Evolutionary conservation across 2,888 invertebrate genomes (phyloP).

Genomic region (Vanessa cardui): DNA sequence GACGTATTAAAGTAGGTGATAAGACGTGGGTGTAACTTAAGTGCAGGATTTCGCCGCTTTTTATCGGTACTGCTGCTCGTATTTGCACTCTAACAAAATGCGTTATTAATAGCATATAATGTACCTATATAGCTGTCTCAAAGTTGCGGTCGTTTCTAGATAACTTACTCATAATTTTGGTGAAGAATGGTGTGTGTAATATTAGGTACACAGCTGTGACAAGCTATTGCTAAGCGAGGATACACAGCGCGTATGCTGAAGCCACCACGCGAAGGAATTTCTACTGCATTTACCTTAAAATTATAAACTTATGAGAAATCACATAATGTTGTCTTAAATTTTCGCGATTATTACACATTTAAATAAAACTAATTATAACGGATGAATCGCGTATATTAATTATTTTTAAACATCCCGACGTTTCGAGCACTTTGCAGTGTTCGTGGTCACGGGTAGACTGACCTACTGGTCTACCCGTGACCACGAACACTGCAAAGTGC

Average conservation of each 20-base stretch:
- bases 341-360: no score
- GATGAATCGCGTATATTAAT: no score
- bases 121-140: background rate
- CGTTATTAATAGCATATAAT: background rate
- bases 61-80: slow-evolving; percentile 86
- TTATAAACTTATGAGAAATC: background rate
- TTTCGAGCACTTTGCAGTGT: no score
- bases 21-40: slow-evolving; percentile 90
- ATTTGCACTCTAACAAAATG: slow-evolving; percentile 83
- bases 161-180: slow-evolving; percentile 26
- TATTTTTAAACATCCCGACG: no score
- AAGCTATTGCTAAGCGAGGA: slow-evolving; percentile 88
- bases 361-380: no score
- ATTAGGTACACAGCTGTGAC: slow-evolving; percentile 92
- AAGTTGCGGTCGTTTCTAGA: background rate
- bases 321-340: no score
- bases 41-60: slow-evolving; percentile 85
- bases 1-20: slow-evolving; percentile 87
- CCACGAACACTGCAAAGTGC: no score
- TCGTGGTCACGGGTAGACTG: no score
- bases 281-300: slow-evolving; percentile 86
- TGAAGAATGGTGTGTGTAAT: slow-evolving; percentile 88
- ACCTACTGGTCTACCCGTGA: no score
- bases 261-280: slow-evolving; percentile 86
- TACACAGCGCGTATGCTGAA: slow-evolving; percentile 89